phyloP scores from a whole-genome alignment of 2,113 vertebrate genomes.

The Silurus glanis region DNA sequence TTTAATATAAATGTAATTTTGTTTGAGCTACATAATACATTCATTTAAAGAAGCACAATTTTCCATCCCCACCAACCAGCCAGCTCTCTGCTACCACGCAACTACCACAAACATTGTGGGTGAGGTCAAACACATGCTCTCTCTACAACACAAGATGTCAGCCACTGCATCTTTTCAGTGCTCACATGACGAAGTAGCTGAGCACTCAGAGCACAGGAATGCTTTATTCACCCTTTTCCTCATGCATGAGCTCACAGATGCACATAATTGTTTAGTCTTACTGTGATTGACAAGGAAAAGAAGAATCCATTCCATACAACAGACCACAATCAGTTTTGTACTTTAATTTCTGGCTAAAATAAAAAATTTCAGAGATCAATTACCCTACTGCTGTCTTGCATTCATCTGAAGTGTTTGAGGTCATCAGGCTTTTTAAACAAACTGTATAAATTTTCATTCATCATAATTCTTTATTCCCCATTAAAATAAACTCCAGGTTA shows the following conservation, averaged over 20 bases:
- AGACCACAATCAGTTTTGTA: not conserved
- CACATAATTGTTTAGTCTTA: not conserved
- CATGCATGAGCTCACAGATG: not conserved
- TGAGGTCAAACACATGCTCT: not conserved
- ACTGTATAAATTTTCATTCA: not conserved
- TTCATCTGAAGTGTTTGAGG: not conserved
- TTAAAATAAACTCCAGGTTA: no score
- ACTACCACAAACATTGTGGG: not conserved
- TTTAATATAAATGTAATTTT: not conserved
- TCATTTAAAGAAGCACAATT: not conserved
- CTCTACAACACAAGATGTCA: not conserved
- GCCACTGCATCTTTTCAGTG: not conserved
- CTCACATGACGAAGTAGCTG: not conserved
- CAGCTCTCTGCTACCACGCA: not conserved
- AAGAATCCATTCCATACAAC: not conserved
- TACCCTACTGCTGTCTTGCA: not conserved
- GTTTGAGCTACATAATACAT: not conserved
- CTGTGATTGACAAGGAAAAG: not conserved
- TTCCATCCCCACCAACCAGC: not conserved
- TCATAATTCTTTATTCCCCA: no score
- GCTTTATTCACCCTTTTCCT: not conserved
- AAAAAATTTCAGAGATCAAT: not conserved
- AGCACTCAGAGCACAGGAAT: not conserved
- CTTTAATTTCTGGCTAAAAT: not conserved
- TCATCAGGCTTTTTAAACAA: not conserved